Conservation (phyloP, 2,888 invertebrate species). For the Xylota segnis region DNA sequence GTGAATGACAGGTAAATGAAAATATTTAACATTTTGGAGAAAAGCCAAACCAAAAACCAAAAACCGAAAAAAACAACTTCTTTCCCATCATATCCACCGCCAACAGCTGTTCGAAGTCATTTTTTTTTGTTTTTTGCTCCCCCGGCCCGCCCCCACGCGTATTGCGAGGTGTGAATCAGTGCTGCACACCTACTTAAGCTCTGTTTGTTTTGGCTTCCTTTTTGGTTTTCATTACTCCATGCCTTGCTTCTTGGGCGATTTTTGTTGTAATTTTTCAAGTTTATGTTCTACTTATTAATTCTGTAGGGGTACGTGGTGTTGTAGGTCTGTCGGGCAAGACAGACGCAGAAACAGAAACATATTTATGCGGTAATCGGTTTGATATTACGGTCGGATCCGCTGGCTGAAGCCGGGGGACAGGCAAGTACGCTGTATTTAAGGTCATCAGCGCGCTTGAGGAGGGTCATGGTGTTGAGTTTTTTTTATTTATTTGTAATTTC, state of each 20-base stretch:
- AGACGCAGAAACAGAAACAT: not conserved
- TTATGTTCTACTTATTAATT: conserved; percentile 45
- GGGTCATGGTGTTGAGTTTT: conserved; percentile 53
- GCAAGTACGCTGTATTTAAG: conserved; percentile 36
- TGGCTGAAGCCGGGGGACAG: not conserved
- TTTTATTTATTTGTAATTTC: not conserved
- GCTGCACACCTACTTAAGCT: conserved; percentile 6
- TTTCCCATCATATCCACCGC: not conserved
- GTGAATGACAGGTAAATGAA: conserved; percentile 11
- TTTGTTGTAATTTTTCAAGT: conserved; percentile 26
- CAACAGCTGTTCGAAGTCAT: conserved; percentile 17
- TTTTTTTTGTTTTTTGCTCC: not conserved
- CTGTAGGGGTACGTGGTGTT: conserved; percentile 8
- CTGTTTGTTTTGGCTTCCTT: conserved; percentile 13
- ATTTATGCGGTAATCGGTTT: conserved; percentile 21
- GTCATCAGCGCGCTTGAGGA: conserved; percentile 51
- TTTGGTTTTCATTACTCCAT: conserved; percentile 5
- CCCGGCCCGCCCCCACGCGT: not conserved
- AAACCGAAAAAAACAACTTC: not conserved
- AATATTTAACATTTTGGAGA: not conserved
- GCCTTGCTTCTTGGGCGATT: not conserved
- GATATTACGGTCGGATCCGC: not conserved
- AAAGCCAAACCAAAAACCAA: conserved; percentile 8
- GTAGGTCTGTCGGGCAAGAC: conserved; percentile 7
- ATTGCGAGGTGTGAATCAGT: not conserved